Conservation (phyloP, 2,888 invertebrate species). For the Brachynemurus nebulosus region DNA sequence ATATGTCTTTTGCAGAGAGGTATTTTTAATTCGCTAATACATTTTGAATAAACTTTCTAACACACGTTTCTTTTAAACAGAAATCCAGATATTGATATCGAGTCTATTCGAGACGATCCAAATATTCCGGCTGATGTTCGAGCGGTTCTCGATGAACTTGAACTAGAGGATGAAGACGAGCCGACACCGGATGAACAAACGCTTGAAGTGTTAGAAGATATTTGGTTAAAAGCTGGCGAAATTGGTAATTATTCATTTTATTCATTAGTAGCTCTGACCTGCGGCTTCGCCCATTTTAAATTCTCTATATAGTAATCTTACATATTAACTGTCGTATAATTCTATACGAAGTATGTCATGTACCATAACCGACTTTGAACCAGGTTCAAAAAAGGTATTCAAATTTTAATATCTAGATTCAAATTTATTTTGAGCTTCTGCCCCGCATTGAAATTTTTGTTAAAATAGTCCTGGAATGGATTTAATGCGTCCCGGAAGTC, state of each 20-base stretch:
- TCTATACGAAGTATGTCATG: no score
- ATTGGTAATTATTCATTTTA: conserved; percentile 51
- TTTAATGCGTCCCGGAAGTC: no score
- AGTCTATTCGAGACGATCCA: conserved; percentile 27
- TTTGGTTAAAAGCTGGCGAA: conserved; percentile 69
- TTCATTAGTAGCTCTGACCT: no score
- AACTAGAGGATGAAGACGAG: conserved; percentile 36
- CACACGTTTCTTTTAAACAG: conserved; percentile 9
- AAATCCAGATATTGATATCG: conserved; percentile 23
- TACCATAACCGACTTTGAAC: no score
- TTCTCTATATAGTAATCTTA: no score
- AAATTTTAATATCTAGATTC: no score
- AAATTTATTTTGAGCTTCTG: no score
- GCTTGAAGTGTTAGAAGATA: conserved; percentile 59
- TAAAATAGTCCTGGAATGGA: no score
- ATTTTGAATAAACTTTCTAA: not conserved
- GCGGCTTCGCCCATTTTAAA: no score
- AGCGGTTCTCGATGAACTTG: conserved; percentile 38
- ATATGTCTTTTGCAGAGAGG: conserved; percentile 9
- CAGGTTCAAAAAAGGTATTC: no score
- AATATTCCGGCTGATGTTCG: conserved; percentile 40
- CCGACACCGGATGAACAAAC: conserved; percentile 53
- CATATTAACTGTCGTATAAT: no score
- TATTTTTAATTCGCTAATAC: not conserved
- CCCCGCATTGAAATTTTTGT: no score